phyloP scores from a whole-genome alignment of 2,797 vertebrate species.

The Melanotaenia trifasciata region DNA sequence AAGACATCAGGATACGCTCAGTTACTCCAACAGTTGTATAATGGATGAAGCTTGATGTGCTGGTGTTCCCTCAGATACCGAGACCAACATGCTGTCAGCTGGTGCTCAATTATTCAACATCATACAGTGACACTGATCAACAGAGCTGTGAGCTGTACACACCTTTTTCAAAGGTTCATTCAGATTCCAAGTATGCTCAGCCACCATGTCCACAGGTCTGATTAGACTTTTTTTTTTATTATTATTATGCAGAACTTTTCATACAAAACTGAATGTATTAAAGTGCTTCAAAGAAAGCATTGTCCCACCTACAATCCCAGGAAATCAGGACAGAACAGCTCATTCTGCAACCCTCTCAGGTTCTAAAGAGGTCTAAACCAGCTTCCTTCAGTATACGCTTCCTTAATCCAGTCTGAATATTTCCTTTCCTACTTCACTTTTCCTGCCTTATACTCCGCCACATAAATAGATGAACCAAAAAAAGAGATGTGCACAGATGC shows the following conservation, averaged over 20 bases:
- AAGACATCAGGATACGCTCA: constrained; percentile 4
- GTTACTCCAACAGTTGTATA: constrained; percentile 37
- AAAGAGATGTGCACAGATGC: neutral
- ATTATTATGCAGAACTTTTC: too few relatives aligned
- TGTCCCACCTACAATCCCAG: too few relatives aligned
- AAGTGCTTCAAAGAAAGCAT: neutral
- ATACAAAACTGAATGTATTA: neutral
- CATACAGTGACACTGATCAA: constrained; percentile 9
- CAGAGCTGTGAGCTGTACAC: neutral
- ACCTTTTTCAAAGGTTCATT: neutral
- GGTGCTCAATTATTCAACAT: constrained; percentile 60
- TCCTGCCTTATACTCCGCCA: neutral
- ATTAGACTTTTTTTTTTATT: too few relatives aligned
- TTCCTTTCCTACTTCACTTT: neutral
- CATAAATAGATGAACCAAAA: constrained; percentile 2
- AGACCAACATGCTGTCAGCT: constrained; percentile 30
- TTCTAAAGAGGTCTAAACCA: neutral
- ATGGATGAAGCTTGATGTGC: constrained; percentile 44
- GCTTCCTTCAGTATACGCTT: neutral
- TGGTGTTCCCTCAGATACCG: constrained; percentile 16
- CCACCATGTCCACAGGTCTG: neutral
- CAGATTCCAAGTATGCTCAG: neutral
- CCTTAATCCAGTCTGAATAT: neutral
- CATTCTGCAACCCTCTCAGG: neutral
- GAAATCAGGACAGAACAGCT: neutral